Conservation (phyloP, 2,113 vertebrate species). For the Notarius quadriscutis region DNA sequence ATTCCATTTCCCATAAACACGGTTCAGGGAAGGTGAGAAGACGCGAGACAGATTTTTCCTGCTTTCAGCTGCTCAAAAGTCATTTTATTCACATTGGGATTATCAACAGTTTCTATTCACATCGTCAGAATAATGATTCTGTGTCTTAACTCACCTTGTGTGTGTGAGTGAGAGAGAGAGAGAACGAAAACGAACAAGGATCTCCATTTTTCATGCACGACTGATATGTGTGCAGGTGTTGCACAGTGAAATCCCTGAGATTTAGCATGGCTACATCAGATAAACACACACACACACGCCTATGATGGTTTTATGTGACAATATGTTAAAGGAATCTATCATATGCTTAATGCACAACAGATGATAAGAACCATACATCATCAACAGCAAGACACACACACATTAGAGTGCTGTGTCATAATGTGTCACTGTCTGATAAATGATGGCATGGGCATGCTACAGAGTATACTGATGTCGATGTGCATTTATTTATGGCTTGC, state of each 20-base stretch:
- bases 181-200: background rate
- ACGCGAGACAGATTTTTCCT: background rate
- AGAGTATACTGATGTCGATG: background rate
- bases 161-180: background rate
- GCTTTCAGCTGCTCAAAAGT: background rate
- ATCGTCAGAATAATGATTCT: background rate
- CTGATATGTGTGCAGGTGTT: constrained; percentile 11
- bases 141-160: background rate
- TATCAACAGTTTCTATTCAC: background rate
- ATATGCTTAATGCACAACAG: constrained; percentile 33
- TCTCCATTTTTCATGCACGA: background rate
- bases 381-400: background rate
- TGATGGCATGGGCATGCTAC: constrained; percentile 6
- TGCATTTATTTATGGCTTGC: background rate
- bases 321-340: constrained; percentile 19
- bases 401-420: constrained; percentile 27
- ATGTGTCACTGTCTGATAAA: constrained; percentile 27
- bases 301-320: background rate
- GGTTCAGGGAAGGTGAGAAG: background rate
- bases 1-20: background rate
- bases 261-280: constrained; percentile 7
- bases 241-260: background rate
- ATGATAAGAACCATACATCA: constrained; percentile 43
- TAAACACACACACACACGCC: constrained; percentile 10
- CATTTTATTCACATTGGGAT: background rate